These are phyloP conservation scores for Leptinotarsa defecta DNA, from an alignment of 1,140 invertebrate genomes.

Conservation along the genomic window DNA sequence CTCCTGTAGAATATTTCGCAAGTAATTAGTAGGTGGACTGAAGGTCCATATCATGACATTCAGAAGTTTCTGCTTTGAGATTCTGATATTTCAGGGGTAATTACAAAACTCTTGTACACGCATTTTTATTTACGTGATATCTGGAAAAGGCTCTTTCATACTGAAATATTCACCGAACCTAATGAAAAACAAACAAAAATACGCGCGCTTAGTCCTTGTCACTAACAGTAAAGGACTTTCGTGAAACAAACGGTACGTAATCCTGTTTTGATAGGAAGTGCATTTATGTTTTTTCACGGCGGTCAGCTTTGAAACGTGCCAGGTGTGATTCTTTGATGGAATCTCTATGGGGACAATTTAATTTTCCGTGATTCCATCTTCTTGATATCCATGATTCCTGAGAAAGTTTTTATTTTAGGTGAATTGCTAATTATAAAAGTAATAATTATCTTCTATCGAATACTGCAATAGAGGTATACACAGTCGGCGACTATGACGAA, in stretches of 20 bases:
- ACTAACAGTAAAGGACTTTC: constrained; percentile 1
- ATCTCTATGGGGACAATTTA: too few relatives aligned
- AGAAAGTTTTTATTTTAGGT: too few relatives aligned
- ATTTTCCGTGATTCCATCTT: too few relatives aligned
- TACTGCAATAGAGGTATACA: too few relatives aligned
- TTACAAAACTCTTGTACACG: constrained; percentile 6
- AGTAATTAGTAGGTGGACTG: not conserved
- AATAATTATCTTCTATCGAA: too few relatives aligned
- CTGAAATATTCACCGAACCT: not conserved
- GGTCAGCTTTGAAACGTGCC: too few relatives aligned
- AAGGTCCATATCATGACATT: not conserved
- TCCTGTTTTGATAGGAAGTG: constrained; percentile 3
- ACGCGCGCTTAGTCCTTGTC: not conserved
- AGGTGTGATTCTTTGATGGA: too few relatives aligned
- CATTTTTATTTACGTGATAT: not conserved
- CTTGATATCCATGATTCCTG: too few relatives aligned
- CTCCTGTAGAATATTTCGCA: not conserved
- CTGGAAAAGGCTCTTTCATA: not conserved
- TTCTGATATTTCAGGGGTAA: constrained; percentile 2
- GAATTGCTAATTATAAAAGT: too few relatives aligned
- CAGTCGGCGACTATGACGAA: too few relatives aligned
- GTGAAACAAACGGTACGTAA: not conserved
- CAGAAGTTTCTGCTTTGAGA: not conserved
- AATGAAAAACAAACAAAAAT: constrained; percentile 4
- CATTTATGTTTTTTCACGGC: not conserved